These are phyloP conservation scores for Hybos culiciformis DNA, from an alignment of 2,888 invertebrate species.

Conservation along the genomic window DNA sequence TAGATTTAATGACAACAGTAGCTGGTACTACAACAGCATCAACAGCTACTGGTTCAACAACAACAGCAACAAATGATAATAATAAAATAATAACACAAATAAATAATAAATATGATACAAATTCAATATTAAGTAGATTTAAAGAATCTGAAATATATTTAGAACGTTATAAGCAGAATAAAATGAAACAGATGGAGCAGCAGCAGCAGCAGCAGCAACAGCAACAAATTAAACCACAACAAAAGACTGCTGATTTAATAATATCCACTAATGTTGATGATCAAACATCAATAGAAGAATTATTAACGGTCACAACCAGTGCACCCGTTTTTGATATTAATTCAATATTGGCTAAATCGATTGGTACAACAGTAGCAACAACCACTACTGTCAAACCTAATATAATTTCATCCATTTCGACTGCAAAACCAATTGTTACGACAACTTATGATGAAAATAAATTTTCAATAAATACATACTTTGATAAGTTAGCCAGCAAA, in stretches of 20 bases:
- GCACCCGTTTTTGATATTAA: no score
- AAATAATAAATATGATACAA: not conserved
- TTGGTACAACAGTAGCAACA: not conserved
- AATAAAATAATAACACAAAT: no score
- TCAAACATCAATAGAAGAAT: not conserved
- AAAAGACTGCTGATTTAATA: not conserved
- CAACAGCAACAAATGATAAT: not conserved
- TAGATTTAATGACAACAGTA: not conserved
- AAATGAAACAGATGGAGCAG: not conserved
- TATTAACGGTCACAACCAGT: not conserved
- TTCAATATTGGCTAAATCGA: not conserved
- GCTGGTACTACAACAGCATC: constrained; percentile 11
- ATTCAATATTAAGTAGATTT: not conserved
- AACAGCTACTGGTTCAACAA: not conserved
- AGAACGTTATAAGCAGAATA: constrained; percentile 1
- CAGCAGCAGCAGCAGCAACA: constrained; percentile 9
- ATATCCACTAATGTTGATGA: not conserved
- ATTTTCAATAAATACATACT: not conserved
- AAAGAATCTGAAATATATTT: constrained; percentile 2
- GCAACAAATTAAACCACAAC: not conserved
- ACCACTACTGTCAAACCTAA: not conserved
- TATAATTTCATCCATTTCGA: not conserved
- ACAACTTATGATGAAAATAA: not conserved
- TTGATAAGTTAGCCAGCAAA: not conserved
- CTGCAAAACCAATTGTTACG: not conserved